phyloP scores from a whole-genome alignment of 2,888 invertebrate species.

The Tineola bisselliella region DNA sequence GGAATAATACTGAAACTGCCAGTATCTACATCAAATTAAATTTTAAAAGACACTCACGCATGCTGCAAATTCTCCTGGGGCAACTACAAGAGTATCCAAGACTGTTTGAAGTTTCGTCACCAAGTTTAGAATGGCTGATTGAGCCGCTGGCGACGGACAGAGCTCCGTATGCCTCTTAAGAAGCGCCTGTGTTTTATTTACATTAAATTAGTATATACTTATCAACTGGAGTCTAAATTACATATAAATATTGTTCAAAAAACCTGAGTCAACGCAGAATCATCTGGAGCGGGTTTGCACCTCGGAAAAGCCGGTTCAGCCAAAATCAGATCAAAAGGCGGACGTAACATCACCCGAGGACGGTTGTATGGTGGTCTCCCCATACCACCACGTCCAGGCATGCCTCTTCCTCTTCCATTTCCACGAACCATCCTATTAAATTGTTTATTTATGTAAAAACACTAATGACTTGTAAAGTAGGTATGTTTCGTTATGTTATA shows the following conservation, averaged over 20 bases:
- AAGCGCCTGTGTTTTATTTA: slow-evolving; percentile 77
- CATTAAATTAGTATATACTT: too few relatives aligned
- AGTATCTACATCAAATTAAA: slow-evolving; percentile 10
- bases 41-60: slow-evolving; percentile 77
- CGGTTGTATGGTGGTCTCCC: slow-evolving; percentile 57
- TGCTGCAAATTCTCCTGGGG: slow-evolving; percentile 93
- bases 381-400: slow-evolving; percentile 72
- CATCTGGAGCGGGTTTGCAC: slow-evolving; percentile 81
- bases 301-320: slow-evolving; percentile 91
- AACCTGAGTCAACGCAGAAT: slow-evolving; percentile 85
- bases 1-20: too few relatives aligned
- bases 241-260: too few relatives aligned
- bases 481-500: too few relatives aligned
- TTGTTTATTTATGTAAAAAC: too few relatives aligned
- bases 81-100: slow-evolving; percentile 92
- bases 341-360: slow-evolving; percentile 66
- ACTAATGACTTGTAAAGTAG: too few relatives aligned
- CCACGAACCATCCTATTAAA: slow-evolving; percentile 75
- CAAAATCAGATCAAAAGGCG: slow-evolving; percentile 87
- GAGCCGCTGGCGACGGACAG: slow-evolving; percentile 89
- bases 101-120: slow-evolving; percentile 96
- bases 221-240: too few relatives aligned
- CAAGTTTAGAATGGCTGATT: slow-evolving; percentile 90
- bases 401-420: slow-evolving; percentile 72
- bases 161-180: slow-evolving; percentile 92